Conservation (phyloP, 2,113 vertebrate genomes). For the Pheucticus melanocephalus region DNA sequence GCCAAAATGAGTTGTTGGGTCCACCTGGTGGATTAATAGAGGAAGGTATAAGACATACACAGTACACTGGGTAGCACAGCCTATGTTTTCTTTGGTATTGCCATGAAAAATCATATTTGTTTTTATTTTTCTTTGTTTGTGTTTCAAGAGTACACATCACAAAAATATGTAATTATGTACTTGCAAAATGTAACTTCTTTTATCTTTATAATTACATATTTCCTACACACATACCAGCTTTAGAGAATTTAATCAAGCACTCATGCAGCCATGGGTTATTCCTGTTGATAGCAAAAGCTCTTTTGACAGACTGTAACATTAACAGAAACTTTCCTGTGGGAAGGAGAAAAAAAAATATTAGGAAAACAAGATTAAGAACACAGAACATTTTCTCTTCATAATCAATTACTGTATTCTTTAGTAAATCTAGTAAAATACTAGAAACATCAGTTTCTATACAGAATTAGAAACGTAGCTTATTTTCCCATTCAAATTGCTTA, state of each 20-base stretch:
- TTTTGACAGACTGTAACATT: conserved; percentile 82
- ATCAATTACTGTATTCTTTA: not conserved
- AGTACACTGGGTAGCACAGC: not conserved
- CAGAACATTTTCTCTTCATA: not conserved
- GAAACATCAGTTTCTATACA: not conserved
- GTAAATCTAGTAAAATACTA: not conserved
- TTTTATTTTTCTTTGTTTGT: not conserved
- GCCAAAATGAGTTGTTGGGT: not conserved
- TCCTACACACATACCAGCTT: conserved; percentile 72
- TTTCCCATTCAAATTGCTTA: not conserved
- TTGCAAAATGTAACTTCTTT: not conserved
- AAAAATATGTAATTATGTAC: not conserved
- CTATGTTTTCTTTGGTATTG: not conserved
- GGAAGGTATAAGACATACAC: not conserved
- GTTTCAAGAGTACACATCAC: not conserved
- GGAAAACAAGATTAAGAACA: not conserved
- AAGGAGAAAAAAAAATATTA: not conserved
- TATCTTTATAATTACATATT: not conserved
- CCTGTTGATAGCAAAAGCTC: conserved; percentile 77
- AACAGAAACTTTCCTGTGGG: conserved; percentile 78
- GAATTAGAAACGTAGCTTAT: not conserved
- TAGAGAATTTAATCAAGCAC: conserved; percentile 82
- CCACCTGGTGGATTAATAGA: not conserved
- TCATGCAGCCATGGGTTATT: conserved; percentile 82
- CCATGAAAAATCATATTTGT: not conserved